These are phyloP conservation scores for Equus przewalskii DNA, from an alignment of 2,113 vertebrate species.

Conservation along the genomic window DNA sequence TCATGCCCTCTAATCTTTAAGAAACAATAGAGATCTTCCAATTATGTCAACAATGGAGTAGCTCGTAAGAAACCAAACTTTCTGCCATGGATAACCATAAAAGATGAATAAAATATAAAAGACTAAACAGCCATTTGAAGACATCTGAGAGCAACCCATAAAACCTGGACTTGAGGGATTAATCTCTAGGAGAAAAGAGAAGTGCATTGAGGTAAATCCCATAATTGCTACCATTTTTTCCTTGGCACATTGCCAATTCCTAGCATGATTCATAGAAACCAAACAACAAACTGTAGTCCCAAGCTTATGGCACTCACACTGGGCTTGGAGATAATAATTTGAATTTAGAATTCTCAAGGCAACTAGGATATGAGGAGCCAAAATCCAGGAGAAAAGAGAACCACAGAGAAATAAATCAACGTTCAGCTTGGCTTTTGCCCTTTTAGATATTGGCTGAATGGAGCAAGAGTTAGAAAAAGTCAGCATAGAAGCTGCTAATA, in stretches of 20 bases:
- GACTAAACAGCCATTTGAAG: background rate
- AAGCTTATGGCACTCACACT: background rate
- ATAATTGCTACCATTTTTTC: background rate
- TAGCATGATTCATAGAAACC: background rate
- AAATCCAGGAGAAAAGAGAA: background rate
- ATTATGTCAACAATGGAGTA: background rate
- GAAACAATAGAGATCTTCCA: background rate
- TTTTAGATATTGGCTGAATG: background rate
- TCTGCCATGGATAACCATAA: background rate
- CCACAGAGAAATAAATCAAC: background rate
- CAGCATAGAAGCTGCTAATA: background rate
- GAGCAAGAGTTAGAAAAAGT: background rate
- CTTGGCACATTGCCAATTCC: background rate
- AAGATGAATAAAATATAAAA: background rate
- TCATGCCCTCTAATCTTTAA: background rate
- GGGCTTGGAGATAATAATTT: background rate
- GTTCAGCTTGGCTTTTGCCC: background rate
- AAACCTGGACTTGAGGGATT: background rate
- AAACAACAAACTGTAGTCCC: background rate
- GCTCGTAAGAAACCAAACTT: background rate
- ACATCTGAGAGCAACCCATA: background rate
- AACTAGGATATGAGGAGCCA: background rate
- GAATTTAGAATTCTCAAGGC: conserved; percentile 11
- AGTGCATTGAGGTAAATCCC: background rate
- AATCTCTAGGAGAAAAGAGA: background rate